These are phyloP conservation scores for Megalops cyprinoides DNA, from an alignment of 2,797 vertebrate genomes.

Conservation along the genomic window DNA sequence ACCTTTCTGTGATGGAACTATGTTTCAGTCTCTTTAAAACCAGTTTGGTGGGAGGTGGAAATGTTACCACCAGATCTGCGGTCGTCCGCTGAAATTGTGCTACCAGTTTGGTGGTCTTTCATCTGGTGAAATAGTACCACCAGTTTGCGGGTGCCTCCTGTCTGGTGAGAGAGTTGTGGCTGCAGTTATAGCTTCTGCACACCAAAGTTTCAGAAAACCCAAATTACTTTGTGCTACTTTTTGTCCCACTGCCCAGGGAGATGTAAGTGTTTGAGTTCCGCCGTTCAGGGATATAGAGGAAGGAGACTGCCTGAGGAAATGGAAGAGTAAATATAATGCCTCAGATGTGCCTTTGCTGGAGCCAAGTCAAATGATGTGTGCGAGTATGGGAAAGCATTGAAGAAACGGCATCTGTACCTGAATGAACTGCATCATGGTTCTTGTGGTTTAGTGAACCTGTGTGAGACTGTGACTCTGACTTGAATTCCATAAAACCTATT, in stretches of 20 bases:
- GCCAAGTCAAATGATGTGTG: not conserved
- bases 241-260: not conserved
- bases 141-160: no score
- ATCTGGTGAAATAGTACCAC: no score
- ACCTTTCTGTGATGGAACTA: not conserved
- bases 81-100: no score
- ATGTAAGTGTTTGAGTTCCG: not conserved
- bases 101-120: no score
- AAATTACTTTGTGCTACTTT: not conserved
- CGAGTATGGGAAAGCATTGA: not conserved
- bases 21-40: not conserved
- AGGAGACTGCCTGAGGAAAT: not conserved
- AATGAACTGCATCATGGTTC: no score
- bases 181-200: no score
- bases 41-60: no score
- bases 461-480: no score
- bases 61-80: no score
- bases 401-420: not conserved
- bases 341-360: not conserved
- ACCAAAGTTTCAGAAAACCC: not conserved
- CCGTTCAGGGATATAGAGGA: not conserved
- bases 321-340: not conserved
- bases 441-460: no score
- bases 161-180: no score
- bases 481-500: no score